These are phyloP conservation scores for Folsomia manolachei DNA, from an alignment of 2,888 invertebrate species.

Conservation along the genomic window DNA sequence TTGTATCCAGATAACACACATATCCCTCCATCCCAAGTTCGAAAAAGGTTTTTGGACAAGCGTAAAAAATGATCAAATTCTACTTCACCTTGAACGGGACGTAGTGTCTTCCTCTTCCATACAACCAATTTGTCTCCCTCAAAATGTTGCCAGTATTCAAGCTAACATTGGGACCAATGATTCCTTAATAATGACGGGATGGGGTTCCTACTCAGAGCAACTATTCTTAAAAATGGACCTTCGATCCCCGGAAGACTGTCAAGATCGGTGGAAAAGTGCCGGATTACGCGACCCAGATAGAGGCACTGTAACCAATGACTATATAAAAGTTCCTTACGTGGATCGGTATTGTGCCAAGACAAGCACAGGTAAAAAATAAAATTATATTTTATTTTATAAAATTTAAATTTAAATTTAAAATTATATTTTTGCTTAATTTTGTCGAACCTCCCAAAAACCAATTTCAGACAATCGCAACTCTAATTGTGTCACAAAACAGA, in stretches of 20 bases:
- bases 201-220: neutral
- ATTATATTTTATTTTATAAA: too few relatives aligned
- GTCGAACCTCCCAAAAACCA: too few relatives aligned
- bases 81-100: neutral
- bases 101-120: neutral
- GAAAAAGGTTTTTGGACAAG: neutral
- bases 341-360: neutral
- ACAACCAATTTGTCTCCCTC: neutral
- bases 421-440: too few relatives aligned
- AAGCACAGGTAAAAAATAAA: too few relatives aligned
- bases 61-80: neutral
- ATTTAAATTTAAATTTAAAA: too few relatives aligned
- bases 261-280: too few relatives aligned
- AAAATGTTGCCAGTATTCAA: neutral
- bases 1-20: neutral
- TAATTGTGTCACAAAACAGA: too few relatives aligned
- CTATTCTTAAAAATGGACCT: neutral
- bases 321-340: too few relatives aligned
- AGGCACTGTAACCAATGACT: too few relatives aligned
- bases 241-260: too few relatives aligned
- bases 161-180: neutral
- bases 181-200: neutral
- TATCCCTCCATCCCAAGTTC: neutral
- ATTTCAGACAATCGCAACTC: too few relatives aligned
- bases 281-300: too few relatives aligned